phyloP scores from a whole-genome alignment of 2,888 invertebrate genomes.

The Gibbula magus region DNA sequence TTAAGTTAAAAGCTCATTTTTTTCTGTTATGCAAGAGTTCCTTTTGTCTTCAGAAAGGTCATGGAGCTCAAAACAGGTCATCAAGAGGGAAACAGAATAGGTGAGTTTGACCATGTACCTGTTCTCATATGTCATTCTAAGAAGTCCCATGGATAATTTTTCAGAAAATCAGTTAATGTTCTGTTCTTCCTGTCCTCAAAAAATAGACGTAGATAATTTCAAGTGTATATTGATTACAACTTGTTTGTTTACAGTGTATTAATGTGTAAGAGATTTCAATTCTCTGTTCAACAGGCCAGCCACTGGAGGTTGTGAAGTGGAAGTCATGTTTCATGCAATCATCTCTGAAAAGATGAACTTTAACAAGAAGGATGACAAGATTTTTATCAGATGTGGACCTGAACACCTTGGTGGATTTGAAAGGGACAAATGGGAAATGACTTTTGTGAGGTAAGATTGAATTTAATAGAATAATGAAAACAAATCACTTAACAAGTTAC shows the following conservation, averaged over 20 bases:
- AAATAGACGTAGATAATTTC: neutral
- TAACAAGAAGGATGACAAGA: neutral
- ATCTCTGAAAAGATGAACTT: conserved; percentile 15
- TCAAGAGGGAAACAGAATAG: too few relatives aligned
- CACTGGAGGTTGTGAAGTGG: neutral
- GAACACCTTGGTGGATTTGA: neutral
- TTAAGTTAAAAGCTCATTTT: too few relatives aligned
- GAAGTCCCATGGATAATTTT: neutral
- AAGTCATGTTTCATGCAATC: conserved; percentile 27
- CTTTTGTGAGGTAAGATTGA: neutral
- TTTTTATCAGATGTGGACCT: neutral
- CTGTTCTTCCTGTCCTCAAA: neutral
- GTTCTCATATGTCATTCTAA: neutral
- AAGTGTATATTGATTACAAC: too few relatives aligned
- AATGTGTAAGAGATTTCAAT: too few relatives aligned
- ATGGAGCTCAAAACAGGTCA: too few relatives aligned
- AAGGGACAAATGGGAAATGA: neutral
- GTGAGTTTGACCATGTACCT: neutral
- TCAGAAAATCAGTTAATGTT: neutral
- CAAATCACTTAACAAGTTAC: neutral
- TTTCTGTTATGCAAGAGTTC: too few relatives aligned
- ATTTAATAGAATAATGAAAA: neutral
- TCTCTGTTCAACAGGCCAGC: neutral
- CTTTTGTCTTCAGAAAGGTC: too few relatives aligned
- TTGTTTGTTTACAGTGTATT: too few relatives aligned